Evolutionary conservation across 2,888 invertebrate genomes (phyloP).

Genomic region (Pyralis farinalis): DNA sequence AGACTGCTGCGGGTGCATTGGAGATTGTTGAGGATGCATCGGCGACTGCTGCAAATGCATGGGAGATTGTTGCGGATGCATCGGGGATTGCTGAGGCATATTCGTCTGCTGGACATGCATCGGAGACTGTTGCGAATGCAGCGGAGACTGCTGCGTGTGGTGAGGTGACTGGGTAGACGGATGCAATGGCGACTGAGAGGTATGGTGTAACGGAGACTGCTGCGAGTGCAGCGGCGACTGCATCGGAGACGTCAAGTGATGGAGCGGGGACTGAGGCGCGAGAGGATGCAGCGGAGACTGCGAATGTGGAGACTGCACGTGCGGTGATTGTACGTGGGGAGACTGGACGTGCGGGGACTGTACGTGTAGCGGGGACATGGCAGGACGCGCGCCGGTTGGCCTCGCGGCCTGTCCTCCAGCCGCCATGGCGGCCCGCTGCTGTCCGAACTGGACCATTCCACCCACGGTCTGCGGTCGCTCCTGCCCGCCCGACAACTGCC

Average conservation of each 20-base stretch:
- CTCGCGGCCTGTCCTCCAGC: slow-evolving; percentile 40
- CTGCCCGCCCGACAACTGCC: slow-evolving; percentile 53
- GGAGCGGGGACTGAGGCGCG: slow-evolving; percentile 50
- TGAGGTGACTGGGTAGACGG: slow-evolving; percentile 60
- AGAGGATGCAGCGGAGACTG: slow-evolving; percentile 48
- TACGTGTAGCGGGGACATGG: slow-evolving; percentile 65
- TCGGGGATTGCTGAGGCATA: slow-evolving; percentile 46
- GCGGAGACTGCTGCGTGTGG: slow-evolving; percentile 62
- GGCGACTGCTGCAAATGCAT: slow-evolving; percentile 47
- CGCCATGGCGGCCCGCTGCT: slow-evolving; percentile 46
- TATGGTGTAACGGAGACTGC: slow-evolving; percentile 58
- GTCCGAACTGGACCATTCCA: slow-evolving; percentile 60
- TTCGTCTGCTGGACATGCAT: slow-evolving; percentile 51
- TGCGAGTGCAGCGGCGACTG: slow-evolving; percentile 68
- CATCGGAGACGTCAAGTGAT: slow-evolving; percentile 54
- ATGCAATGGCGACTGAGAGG: slow-evolving; percentile 59
- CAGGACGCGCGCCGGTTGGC: slow-evolving; percentile 51
- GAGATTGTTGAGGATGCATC: slow-evolving; percentile 40
- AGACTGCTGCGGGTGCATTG: slow-evolving; percentile 53
- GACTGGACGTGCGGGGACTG: slow-evolving; percentile 56
- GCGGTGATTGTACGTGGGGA: slow-evolving; percentile 58
- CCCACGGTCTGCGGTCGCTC: slow-evolving; percentile 51
- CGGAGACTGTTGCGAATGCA: slow-evolving; percentile 63
- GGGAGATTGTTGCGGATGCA: slow-evolving; percentile 44
- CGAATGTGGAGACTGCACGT: slow-evolving; percentile 42